Evolutionary conservation across 2,113 vertebrate species (phyloP).

Genomic region (Chaenocephalus aceratus): DNA sequence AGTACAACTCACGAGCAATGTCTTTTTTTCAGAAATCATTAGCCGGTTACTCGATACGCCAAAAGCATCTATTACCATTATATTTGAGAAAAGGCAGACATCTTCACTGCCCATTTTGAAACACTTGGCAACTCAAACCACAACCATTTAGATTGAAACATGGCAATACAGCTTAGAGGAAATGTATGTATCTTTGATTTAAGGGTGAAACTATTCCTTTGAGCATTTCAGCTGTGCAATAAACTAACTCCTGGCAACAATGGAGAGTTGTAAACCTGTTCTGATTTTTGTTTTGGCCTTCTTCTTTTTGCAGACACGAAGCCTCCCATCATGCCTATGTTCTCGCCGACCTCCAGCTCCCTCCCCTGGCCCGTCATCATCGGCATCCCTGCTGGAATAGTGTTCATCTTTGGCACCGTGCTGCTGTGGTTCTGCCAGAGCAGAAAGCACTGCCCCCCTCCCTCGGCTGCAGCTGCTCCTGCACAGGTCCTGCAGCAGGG

Average conservation of each 20-base stretch:
- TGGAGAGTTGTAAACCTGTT: constrained; percentile 2
- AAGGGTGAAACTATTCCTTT: background rate
- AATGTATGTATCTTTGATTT: background rate
- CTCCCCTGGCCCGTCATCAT: constrained; percentile 98
- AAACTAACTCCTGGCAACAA: constrained; percentile 7
- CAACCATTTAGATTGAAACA: too few species aligned
- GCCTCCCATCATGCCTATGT: constrained; percentile 86
- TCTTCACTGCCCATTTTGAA: too few species aligned
- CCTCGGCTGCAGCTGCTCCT: constrained; percentile 54
- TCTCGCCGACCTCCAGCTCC: constrained; percentile 84
- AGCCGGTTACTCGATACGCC: too few species aligned
- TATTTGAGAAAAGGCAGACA: too few species aligned
- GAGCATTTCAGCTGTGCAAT: constrained; percentile 5
- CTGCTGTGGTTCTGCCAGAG: constrained; percentile 97
- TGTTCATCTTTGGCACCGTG: constrained; percentile 95
- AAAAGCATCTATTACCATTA: too few species aligned
- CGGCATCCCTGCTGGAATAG: constrained; percentile 92
- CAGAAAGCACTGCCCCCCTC: constrained; percentile 90
- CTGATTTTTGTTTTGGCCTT: background rate
- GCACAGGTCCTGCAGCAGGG: constrained; percentile 75
- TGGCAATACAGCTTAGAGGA: too few species aligned
- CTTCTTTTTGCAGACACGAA: constrained; percentile 87
- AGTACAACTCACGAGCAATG: too few species aligned
- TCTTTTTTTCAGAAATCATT: too few species aligned
- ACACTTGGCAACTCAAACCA: too few species aligned